Evolutionary conservation across 2,888 invertebrate species (phyloP), one percentile per base, ranked within the genome.

Genomic region (Uloborus plumipes): DNA sequence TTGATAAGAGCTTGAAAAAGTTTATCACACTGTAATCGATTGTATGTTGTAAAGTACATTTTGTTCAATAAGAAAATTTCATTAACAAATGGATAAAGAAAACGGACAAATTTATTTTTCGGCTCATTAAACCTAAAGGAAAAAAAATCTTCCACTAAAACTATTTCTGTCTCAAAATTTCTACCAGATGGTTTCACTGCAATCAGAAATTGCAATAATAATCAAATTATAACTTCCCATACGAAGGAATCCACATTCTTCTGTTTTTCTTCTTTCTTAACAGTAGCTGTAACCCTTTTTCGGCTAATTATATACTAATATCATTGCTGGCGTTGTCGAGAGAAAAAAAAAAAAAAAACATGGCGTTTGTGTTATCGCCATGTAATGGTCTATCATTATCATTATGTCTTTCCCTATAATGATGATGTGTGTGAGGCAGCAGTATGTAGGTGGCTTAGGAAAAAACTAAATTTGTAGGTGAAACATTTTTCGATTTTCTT

Each of bases 171-270:
- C 55, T 66, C 58, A 14, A 26, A 66, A 58, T 61, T 67, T 76
- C 55, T 39, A 20, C 55, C 18, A 55, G n/a, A 55, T 18, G 20
- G 16, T 18, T 20, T 18, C 20, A 7, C 11, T 11, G 49, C 31
- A 67, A 76, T 76, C 67, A 67, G 14, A 31, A 6, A 53, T 20
- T 16, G 18, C 75, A 59, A 61, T 53, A 51, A 18, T 69, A 76
- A 76, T 76, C 69, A 76, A 67, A 76, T 76, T 67, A 61, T 39
- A 73, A 15, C 39, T 76, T 55, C 67, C 65, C n/a, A 58, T 20
- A 47, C 26, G 47, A 14, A 26, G 51, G 50, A 67, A 67, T 39
- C 20, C 20, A n/a, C 53, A 31, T 49, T 47, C 15, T 58, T 0
- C 49, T 61, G 26, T 59, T 59, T 47, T 15, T 18, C 1, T 49